Evolutionary conservation across 1,140 invertebrate species (phyloP).

Genomic region (Drosophila asahinai): DNA sequence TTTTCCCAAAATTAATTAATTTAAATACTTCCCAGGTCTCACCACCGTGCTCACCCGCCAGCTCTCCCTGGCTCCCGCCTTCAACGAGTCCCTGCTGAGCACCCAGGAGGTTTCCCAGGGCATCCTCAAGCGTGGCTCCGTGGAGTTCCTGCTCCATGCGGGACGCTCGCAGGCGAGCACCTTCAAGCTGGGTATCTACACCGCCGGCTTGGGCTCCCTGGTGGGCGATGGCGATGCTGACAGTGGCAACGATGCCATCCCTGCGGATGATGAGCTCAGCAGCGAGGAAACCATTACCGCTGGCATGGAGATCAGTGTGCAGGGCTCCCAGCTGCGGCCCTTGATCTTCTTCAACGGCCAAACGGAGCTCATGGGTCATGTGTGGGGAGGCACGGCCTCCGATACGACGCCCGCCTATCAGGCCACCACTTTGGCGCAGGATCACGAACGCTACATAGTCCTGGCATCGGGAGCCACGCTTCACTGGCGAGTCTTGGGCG

Average conservation of each 20-base stretch:
- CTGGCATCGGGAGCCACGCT: slow-evolving; percentile 91
- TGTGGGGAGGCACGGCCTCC: slow-evolving; percentile 94
- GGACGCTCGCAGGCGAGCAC: slow-evolving; percentile 85
- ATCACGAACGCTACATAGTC: slow-evolving; percentile 89
- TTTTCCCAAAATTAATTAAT: background rate
- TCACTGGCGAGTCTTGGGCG: slow-evolving; percentile 89
- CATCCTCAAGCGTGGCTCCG: slow-evolving; percentile 90
- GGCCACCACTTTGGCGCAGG: slow-evolving; percentile 90
- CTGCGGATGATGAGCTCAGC: slow-evolving; percentile 86
- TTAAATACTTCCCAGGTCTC: slow-evolving; percentile 85
- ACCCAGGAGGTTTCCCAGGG: slow-evolving; percentile 91
- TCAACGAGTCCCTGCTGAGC: slow-evolving; percentile 90
- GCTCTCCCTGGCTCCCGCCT: slow-evolving; percentile 87
- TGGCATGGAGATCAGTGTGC: slow-evolving; percentile 93
- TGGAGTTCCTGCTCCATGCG: slow-evolving; percentile 89
- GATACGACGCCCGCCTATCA: slow-evolving; percentile 93
- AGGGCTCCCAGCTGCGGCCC: slow-evolving; percentile 92
- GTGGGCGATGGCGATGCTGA: slow-evolving; percentile 87
- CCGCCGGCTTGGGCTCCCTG: slow-evolving; percentile 90
- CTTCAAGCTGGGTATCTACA: slow-evolving; percentile 91
- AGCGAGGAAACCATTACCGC: slow-evolving; percentile 89
- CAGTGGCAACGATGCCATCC: slow-evolving; percentile 81
- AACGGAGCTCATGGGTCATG: slow-evolving; percentile 94
- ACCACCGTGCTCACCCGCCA: slow-evolving; percentile 89
- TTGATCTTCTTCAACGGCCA: slow-evolving; percentile 94